Evolutionary conservation across 2,888 invertebrate genomes (phyloP).

Genomic region (Barypeithes pellucidus): DNA sequence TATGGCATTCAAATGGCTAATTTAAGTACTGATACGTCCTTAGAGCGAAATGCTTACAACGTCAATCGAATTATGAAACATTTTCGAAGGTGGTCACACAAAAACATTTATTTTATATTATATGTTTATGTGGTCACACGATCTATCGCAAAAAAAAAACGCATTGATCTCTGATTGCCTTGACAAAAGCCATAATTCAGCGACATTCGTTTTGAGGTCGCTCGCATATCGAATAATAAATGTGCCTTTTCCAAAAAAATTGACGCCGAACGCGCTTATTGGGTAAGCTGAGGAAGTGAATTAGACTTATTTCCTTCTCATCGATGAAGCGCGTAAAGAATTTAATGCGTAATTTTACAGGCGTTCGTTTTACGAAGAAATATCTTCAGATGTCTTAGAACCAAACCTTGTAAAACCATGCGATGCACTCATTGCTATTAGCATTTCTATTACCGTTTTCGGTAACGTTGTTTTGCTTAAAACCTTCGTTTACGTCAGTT

Average conservation of each 20-base stretch:
- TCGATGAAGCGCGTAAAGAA: constrained; percentile 21
- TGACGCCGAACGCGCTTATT: constrained; percentile 49
- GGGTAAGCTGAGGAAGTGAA: constrained; percentile 46
- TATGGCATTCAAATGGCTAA: constrained; percentile 30
- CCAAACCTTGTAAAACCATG: constrained; percentile 15
- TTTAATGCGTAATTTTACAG: constrained; percentile 20
- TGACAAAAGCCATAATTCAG: constrained; percentile 45
- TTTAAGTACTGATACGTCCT: constrained; percentile 30
- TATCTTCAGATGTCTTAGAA: constrained; percentile 14
- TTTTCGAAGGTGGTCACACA: constrained; percentile 28
- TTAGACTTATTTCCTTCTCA: constrained; percentile 46
- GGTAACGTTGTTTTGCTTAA: constrained; percentile 16
- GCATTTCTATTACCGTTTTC: constrained; percentile 3
- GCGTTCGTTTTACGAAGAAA: constrained; percentile 25
- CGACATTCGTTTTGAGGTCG: constrained; percentile 45
- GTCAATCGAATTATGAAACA: constrained; percentile 38
- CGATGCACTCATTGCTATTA: constrained; percentile 17
- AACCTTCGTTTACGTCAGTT: constrained; percentile 29
- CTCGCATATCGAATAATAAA: constrained; percentile 50
- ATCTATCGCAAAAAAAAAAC: constrained; percentile 23
- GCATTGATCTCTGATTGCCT: constrained; percentile 46
- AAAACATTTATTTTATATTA: no score
- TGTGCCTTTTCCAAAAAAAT: constrained; percentile 46
- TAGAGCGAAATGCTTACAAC: constrained; percentile 28
- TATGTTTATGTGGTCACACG: constrained; percentile 22